Evolutionary conservation across 2,113 vertebrate genomes (phyloP).

Genomic region (sheep (Ovis aries)): ARS-UI_Ramb_v3.0 NC_056071.1:8248501-8249000

Average conservation of each 20-base stretch:
- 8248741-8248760: not conserved
- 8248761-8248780: not conserved
- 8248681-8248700: not conserved
- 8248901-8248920: too few relatives aligned
- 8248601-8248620: not conserved
- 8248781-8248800: not conserved
- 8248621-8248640: not conserved
- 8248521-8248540: not conserved
- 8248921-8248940: too few relatives aligned
- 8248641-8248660: not conserved
- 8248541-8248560: not conserved
- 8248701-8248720: not conserved
- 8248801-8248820: not conserved
- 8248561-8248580: not conserved
- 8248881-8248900: not conserved
- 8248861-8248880: not conserved
- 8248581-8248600: not conserved
- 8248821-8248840: not conserved
- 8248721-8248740: not conserved
- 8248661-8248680: not conserved
- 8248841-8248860: not conserved
- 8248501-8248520: not conserved
- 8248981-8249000: not conserved
- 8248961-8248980: fast-evolving
- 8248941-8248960: fast-evolving